Evolutionary conservation across 2,797 vertebrate genomes (phyloP).

Genomic region (Geotrypetes seraphini): DNA sequence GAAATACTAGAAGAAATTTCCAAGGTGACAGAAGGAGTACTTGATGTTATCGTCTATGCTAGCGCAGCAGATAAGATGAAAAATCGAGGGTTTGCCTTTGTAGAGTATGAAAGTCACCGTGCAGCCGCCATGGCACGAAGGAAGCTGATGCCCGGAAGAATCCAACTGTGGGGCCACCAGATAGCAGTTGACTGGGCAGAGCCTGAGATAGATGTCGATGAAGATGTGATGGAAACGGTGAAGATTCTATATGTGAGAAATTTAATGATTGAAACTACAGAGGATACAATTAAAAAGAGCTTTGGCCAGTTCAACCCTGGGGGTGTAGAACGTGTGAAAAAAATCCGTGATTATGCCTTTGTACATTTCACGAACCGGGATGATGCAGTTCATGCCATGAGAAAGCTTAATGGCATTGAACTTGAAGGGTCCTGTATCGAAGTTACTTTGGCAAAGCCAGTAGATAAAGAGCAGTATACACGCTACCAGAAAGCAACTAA

Average conservation of each 20-base stretch:
- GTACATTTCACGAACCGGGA: slow-evolving; percentile 92
- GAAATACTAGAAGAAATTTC: slow-evolving; percentile 96
- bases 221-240: slow-evolving; percentile 97
- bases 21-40: slow-evolving; percentile 92
- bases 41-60: slow-evolving; percentile 95
- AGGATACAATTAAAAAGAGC: slow-evolving; percentile 81
- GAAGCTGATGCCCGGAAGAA: slow-evolving; percentile 94
- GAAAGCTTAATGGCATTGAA: slow-evolving; percentile 85
- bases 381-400: slow-evolving; percentile 90
- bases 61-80: slow-evolving; percentile 98
- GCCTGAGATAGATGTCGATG: slow-evolving; percentile 95
- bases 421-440: slow-evolving; percentile 93
- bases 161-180: slow-evolving; percentile 96
- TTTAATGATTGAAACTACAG: slow-evolving; percentile 96
- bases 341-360: slow-evolving; percentile 95
- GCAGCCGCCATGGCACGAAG: slow-evolving; percentile 95
- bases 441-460: slow-evolving; percentile 94
- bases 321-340: slow-evolving; percentile 94
- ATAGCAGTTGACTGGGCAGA: slow-evolving; percentile 98
- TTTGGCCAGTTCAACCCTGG: slow-evolving; percentile 94
- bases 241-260: slow-evolving; percentile 97
- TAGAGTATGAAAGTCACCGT: slow-evolving; percentile 94
- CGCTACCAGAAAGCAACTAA: slow-evolving; percentile 96
- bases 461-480: slow-evolving; percentile 97
- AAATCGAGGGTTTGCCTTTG: slow-evolving; percentile 95